A percentile compares a stretch with the other conserved stretches of the same genome.
Evolutionary conservation across 1,140 invertebrate species (phyloP).

Genomic region (Thereuonema tuberculata): DNA sequence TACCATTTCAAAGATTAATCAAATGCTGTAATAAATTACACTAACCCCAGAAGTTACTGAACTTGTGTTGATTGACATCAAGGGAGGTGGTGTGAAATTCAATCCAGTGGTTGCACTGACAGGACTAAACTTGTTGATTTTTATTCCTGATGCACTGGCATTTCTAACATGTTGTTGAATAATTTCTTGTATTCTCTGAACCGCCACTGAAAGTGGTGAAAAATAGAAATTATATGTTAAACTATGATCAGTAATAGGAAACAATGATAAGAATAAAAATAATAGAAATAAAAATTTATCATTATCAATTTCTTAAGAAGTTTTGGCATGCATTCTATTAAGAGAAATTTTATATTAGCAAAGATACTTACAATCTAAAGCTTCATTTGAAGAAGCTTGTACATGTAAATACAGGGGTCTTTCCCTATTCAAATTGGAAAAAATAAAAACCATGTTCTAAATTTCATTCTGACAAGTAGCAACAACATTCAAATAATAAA

Average conservation of each 20-base stretch:
- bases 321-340: too few relatives aligned
- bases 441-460: too few relatives aligned
- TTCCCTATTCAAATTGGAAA: too few relatives aligned
- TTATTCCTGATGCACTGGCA: too few relatives aligned
- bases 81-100: constrained; percentile 33
- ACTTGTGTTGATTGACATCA: constrained; percentile 24
- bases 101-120: constrained; percentile 1
- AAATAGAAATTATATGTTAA: neutral
- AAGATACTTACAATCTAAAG: constrained; percentile 45
- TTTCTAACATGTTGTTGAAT: constrained; percentile 31
- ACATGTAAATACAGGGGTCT: constrained; percentile 45
- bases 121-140: too few relatives aligned
- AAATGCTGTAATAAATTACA: too few relatives aligned
- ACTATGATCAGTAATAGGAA: neutral
- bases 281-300: neutral
- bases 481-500: too few relatives aligned
- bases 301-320: too few relatives aligned
- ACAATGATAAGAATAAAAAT: neutral
- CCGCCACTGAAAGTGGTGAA: constrained; percentile 37
- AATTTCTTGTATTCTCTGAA: constrained; percentile 45
- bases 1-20: too few relatives aligned
- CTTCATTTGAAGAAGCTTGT: constrained; percentile 42
- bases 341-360: too few relatives aligned
- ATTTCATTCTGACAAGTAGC: too few relatives aligned
- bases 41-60: neutral